phyloP scores from a whole-genome alignment of 2,888 invertebrate genomes.

The Macaria liturata region DNA sequence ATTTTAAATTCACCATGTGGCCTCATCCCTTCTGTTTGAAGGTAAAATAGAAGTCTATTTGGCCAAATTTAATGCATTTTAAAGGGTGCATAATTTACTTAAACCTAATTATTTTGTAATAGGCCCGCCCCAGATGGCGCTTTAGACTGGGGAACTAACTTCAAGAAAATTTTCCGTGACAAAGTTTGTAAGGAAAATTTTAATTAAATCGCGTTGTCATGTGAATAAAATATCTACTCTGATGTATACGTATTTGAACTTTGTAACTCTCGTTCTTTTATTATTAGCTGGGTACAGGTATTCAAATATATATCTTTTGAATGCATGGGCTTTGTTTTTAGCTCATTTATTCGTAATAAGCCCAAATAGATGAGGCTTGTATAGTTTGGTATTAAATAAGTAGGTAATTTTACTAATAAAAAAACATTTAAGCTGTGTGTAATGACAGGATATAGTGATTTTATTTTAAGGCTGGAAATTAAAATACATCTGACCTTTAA shows the following conservation, averaged over 20 bases:
- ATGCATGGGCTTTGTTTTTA: no score
- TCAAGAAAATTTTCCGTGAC: slow-evolving; percentile 62
- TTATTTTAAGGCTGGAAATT: no score
- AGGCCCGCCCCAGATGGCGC: slow-evolving; percentile 75
- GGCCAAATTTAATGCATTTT: slow-evolving; percentile 75
- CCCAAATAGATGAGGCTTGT: no score
- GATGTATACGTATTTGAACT: slow-evolving; percentile 6
- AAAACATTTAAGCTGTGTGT: no score
- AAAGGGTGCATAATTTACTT: slow-evolving; percentile 82
- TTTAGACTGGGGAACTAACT: slow-evolving; percentile 56
- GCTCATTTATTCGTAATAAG: no score
- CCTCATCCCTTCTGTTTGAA: slow-evolving; percentile 49
- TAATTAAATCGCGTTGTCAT: slow-evolving; percentile 61
- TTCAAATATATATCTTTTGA: no score
- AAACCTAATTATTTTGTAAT: slow-evolving; percentile 78
- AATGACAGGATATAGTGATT: no score
- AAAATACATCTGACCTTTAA: no score
- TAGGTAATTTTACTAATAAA: no score
- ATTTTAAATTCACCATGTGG: slow-evolving; percentile 74
- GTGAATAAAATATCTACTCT: slow-evolving; percentile 52
- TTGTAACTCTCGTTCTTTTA: not conserved
- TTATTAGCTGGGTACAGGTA: no score
- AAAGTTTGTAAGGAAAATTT: slow-evolving; percentile 60
- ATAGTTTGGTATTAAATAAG: no score
- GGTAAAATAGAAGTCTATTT: slow-evolving; percentile 69